Evolutionary conservation across 2,113 vertebrate species (phyloP), one percentile per base, ranked within the genome.

Genomic region (Lampris megalopsis): DNA sequence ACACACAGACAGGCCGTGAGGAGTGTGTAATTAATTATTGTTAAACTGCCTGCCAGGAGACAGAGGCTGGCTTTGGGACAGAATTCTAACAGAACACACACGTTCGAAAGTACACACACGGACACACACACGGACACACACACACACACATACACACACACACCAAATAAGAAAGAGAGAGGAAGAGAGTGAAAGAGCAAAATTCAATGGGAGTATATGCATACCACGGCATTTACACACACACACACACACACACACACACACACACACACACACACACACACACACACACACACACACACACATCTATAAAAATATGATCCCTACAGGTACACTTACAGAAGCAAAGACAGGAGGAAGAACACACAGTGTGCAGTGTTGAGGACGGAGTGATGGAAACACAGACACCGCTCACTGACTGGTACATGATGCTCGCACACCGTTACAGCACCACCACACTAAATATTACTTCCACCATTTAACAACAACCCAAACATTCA

Each of bases 11-110:
- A 13, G n/a, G 58, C 40, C 48, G 54, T 13, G 6, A 83, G 71
- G 49, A 82, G 75, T 71, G 68, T 63, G 69, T 62, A 82, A 81
- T 88, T 79, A 82, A 78, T 86, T 72, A 81, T 68, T 62, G 54
- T 69, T 66, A 68, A 79, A 83, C 65, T 64, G 49, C 63, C 79
- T 67, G 71, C 64, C 83, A 80, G 61, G 61, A 80, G 63, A 75
- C 48, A 62, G 36, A 68, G 54, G 52, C 43, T 78, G 74, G 60
- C 68, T 42, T 37, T 1, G 47, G 54, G 41, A 67, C 37, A 62
- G 71, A 37, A 67, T 8, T 40, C 9, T 60, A 60, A 52, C 58
- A 64, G 67, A 75, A 67, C 68, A 79, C 5, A 38, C 37, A 68
- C 48, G 71, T 38, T 65, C 35, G 48, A 6, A 2, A 72, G 57